Conservation (phyloP, 2,113 vertebrate genomes). For the Dipodomys stephensi region DNA sequence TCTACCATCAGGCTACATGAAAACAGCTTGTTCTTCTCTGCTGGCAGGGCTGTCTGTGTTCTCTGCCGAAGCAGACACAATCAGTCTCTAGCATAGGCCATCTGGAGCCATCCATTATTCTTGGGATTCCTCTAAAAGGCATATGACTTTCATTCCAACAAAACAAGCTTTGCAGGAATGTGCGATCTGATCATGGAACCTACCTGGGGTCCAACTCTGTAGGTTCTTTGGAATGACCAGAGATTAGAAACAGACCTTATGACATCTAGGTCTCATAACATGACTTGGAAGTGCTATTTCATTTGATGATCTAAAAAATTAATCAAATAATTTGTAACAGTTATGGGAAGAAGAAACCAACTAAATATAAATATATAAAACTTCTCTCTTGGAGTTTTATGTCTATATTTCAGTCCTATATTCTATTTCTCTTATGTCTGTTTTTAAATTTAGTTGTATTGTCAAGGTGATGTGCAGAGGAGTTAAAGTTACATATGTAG, state of each 20-base stretch:
- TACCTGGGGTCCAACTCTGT: background rate
- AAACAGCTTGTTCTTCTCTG: slow-evolving; percentile 26
- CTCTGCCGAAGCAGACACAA: slow-evolving; percentile 20
- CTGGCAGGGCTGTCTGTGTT: slow-evolving; percentile 29
- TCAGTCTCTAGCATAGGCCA: background rate
- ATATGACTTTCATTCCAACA: background rate
- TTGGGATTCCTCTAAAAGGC: slow-evolving; percentile 45
- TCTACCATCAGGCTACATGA: background rate
- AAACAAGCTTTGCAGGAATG: background rate
- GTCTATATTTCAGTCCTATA: no score
- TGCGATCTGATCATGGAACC: background rate
- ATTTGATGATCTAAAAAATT: background rate
- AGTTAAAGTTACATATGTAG: no score
- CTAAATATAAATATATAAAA: background rate
- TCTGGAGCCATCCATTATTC: slow-evolving; percentile 42
- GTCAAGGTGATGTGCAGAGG: no score
- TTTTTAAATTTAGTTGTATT: no score
- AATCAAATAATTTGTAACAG: background rate
- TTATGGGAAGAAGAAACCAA: background rate
- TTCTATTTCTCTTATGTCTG: no score
- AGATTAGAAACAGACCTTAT: background rate
- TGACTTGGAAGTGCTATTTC: background rate
- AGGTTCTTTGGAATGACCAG: background rate
- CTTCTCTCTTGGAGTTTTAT: no score
- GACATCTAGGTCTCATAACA: background rate